Conservation (phyloP, 2,888 invertebrate species). For the Dasypolia templi region DNA sequence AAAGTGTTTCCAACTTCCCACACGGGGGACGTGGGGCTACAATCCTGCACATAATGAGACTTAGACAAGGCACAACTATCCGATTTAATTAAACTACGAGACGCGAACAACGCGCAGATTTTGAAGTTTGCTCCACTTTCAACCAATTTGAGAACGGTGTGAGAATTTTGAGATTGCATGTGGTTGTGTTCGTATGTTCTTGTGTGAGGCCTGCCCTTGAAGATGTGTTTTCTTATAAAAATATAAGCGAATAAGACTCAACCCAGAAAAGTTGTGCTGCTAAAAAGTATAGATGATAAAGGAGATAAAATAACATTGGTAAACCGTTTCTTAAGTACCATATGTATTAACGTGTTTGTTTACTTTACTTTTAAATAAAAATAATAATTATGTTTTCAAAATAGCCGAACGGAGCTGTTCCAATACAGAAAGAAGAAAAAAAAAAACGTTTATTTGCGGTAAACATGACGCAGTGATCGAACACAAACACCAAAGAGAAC, state of each 20-base stretch:
- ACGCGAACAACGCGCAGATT: conserved; percentile 70
- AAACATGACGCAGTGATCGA: no score
- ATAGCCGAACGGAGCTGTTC: no score
- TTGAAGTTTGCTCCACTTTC: conserved; percentile 68
- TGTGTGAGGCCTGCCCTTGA: not conserved
- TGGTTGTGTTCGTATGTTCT: not conserved
- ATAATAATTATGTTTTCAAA: no score
- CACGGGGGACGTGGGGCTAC: conserved; percentile 47
- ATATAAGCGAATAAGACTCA: not conserved
- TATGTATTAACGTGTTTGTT: not conserved
- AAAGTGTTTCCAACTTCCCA: conserved; percentile 36
- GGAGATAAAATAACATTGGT: no score
- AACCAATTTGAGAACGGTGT: conserved; percentile 23
- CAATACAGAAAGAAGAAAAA: no score
- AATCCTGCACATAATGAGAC: conserved; percentile 68
- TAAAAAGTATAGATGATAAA: not conserved
- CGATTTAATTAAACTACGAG: conserved; percentile 78
- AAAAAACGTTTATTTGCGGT: no score
- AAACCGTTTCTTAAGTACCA: not conserved
- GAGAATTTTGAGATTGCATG: conserved; percentile 18
- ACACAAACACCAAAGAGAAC: no score
- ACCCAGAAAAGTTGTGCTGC: not conserved
- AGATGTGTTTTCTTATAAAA: not conserved
- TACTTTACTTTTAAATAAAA: not conserved
- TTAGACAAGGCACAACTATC: conserved; percentile 75